phyloP scores from a whole-genome alignment of 2,113 vertebrate species.

The Callocephalon fimbriatum region DNA sequence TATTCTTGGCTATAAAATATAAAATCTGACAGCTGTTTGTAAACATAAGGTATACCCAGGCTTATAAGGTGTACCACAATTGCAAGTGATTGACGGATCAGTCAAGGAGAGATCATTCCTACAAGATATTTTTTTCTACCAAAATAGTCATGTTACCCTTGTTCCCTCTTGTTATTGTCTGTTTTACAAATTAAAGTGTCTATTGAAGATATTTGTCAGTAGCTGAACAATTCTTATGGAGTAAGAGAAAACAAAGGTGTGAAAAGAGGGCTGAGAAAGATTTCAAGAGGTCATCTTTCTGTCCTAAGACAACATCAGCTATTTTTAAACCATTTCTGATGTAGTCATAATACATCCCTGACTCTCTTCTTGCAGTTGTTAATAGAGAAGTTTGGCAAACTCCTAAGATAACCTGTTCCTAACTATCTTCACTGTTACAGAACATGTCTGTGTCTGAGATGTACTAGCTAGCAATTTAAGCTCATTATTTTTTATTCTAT shows the following conservation, averaged over 20 bases:
- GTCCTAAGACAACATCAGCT: background rate
- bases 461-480: background rate
- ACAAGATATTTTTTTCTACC: background rate
- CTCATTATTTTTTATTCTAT: background rate
- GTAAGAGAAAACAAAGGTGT: background rate
- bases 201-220: background rate
- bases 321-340: background rate
- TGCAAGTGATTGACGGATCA: background rate
- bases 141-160: background rate
- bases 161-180: background rate
- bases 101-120: background rate
- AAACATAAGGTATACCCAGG: background rate
- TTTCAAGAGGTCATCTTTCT: background rate
- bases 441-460: background rate
- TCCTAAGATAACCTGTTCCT: background rate
- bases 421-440: background rate
- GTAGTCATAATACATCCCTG: background rate
- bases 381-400: background rate
- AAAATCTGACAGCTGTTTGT: background rate
- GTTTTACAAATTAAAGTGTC: background rate
- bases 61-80: background rate
- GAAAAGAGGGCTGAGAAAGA: background rate
- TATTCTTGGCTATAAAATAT: background rate
- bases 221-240: background rate
- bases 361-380: background rate